Evolutionary conservation across 2,113 vertebrate genomes (phyloP), one percentile per base, ranked within the genome.

Genomic region (Orycteropus afer): DNA sequence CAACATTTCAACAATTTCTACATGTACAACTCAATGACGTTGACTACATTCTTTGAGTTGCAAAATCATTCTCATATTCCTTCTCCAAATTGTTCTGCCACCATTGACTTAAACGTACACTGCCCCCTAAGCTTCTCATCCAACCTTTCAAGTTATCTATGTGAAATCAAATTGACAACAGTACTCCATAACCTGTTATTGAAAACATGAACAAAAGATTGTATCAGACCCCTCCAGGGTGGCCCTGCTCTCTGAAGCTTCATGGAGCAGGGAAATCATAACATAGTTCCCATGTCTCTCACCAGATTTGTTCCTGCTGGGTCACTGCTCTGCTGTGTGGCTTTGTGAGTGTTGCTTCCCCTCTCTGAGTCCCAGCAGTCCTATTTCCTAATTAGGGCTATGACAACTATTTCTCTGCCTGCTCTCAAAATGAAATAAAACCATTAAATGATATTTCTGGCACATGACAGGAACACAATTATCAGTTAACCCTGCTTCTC

Each of bases 381-480:
- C 65, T 7, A 5, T 57, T 63, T 63, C 29, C 20, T 37, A n/a
- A 51, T 14, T 1, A 49, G 73, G 42, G 23, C 7, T 8, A 3
- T 22, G 55, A 51, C 9, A 27, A 4, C 22, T 5, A 25, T 65
- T 73, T 32, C 65, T n/a, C 5, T 3, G 51, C 49, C 34, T 55
- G 77, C 57, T 29, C 37, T n/a, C 61, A 37, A 71, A 49, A 20
- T 40, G 63, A 69, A 40, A 34, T 20, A 14, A 47, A 37, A 29
- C 13, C 10, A 15, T n/a, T 55, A 29, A 37, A 18, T 47, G 15
- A 18, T 2, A 2, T 20, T 47, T 49, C 47, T 10, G 23, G 71
- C 1, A 14, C 47, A n/a, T 0, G 32, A 4, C 4, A 7, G 49
- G 32, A 53, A 34, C 9, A 47, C 29, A 45, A 1, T 13, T 8